Base-by-base conservation (phyloP, 1,140 invertebrate species). In the Leptoteleia sp. region DNA sequence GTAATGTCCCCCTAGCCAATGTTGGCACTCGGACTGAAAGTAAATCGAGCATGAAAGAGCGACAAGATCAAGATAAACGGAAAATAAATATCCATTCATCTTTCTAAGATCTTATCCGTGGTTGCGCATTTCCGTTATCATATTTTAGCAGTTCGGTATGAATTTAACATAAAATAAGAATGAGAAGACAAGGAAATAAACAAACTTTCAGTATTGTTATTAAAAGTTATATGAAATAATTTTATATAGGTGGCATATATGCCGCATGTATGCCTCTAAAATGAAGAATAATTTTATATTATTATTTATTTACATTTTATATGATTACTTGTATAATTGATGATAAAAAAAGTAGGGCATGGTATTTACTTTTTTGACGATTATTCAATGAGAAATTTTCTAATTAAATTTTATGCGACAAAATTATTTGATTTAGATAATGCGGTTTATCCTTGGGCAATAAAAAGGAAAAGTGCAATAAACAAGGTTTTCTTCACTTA, bases 401-500 rank as follows among this genome's bases (percentile, higher is more conserved):
- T 19, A 57, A 31, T 57, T 57, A 29, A 57, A 42, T 57, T 61
- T 35, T 33, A 25, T 2, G 42, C 37, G 17, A 48, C 42, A 37
- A 62, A 62, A 48, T 48, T 47, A 48, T 62, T 48, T 48, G 50
- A 57, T 65, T 64, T 65, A 65, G 59, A 65, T 73, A 73, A 73
- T 55, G 19, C 7, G 8, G 8, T 6, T 40, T 73, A 65, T 65
- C 70, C 70, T 73, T 73, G 70, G 57, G 22, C 4, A 42, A 11
- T 73, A 19, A 19, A 73, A 50, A 73, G 57, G 48, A 57, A 62
- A 73, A 73, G 38, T 48, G 42, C 12, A 48, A 64, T 52, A 64
- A 73, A 73, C 59, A 73, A 64, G 57, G 70, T 73, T 73, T 64
- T 57, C 42, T 55, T 62, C 19, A 8, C 15, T 19, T 42, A 42